Conservation (phyloP, 2,888 invertebrate species). For the Mesochorus sp. region DNA sequence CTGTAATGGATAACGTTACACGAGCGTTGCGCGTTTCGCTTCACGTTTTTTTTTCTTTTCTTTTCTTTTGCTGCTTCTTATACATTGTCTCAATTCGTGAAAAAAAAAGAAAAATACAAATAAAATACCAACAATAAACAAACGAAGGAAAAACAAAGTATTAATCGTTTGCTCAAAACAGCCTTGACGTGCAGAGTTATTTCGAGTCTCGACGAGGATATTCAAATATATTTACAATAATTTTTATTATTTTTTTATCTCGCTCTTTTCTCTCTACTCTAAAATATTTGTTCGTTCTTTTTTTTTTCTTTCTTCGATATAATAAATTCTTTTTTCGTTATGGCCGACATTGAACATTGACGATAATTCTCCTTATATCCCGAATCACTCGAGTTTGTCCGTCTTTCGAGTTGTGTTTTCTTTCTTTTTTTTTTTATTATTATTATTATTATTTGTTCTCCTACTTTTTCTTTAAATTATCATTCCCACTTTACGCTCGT, state of each 20-base stretch:
- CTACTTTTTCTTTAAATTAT: conserved; percentile 35
- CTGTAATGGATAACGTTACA: conserved; percentile 75
- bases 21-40: conserved; percentile 67
- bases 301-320: conserved; percentile 35
- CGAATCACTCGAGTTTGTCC: conserved; percentile 4
- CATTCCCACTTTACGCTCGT: neutral
- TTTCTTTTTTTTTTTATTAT: conserved; percentile 5
- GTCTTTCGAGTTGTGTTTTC: neutral
- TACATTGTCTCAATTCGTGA: conserved; percentile 45
- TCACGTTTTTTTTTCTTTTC: conserved; percentile 39
- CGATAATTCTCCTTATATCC: conserved; percentile 34
- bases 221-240: conserved; percentile 60
- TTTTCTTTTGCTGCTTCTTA: too few relatives aligned
- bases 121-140: conserved; percentile 47
- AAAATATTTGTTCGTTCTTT: conserved; percentile 52
- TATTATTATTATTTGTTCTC: neutral
- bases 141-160: conserved; percentile 35
- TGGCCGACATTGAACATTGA: conserved; percentile 54
- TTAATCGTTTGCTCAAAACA: conserved; percentile 42
- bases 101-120: conserved; percentile 37
- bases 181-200: conserved; percentile 46
- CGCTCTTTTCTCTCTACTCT: conserved; percentile 49
- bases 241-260: conserved; percentile 58
- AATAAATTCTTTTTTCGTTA: conserved; percentile 51
- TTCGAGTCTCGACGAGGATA: conserved; percentile 36